Conservation (phyloP, 1,140 invertebrate species). For the Hetaerina americana region DNA sequence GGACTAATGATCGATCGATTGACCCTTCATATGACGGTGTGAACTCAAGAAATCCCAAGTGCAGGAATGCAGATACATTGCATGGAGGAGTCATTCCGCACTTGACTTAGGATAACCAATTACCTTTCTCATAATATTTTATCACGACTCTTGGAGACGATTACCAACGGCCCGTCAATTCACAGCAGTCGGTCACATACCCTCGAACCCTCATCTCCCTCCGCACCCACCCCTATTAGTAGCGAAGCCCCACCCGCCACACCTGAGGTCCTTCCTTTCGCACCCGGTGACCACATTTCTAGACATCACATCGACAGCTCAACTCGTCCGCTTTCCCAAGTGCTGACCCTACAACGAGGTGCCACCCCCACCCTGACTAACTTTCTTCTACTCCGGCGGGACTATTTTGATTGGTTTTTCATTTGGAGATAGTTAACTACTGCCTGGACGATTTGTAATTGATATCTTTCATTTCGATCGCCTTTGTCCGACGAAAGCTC, state of each 20-base stretch:
- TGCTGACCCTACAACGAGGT: background rate
- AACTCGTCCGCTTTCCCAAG: background rate
- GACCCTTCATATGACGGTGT: too few species aligned
- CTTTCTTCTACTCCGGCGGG: background rate
- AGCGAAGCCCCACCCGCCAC: background rate
- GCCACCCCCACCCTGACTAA: background rate
- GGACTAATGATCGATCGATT: too few species aligned
- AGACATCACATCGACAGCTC: background rate
- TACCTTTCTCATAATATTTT: background rate
- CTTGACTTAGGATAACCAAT: background rate
- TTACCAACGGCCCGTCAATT: background rate
- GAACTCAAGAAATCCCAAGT: too few species aligned
- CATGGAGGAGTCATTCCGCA: too few species aligned
- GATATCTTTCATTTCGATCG: too few species aligned
- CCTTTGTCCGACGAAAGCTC: too few species aligned
- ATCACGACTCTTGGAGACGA: background rate
- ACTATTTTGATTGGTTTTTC: background rate
- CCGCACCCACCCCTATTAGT: background rate
- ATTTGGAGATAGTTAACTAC: too few species aligned
- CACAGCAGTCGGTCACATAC: background rate
- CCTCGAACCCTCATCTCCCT: background rate
- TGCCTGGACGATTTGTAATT: too few species aligned
- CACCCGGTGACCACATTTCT: background rate
- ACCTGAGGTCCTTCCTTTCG: background rate
- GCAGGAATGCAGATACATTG: too few species aligned